Evolutionary conservation across 2,888 invertebrate genomes (phyloP).

Genomic region (Xestia sexstrigata): DNA sequence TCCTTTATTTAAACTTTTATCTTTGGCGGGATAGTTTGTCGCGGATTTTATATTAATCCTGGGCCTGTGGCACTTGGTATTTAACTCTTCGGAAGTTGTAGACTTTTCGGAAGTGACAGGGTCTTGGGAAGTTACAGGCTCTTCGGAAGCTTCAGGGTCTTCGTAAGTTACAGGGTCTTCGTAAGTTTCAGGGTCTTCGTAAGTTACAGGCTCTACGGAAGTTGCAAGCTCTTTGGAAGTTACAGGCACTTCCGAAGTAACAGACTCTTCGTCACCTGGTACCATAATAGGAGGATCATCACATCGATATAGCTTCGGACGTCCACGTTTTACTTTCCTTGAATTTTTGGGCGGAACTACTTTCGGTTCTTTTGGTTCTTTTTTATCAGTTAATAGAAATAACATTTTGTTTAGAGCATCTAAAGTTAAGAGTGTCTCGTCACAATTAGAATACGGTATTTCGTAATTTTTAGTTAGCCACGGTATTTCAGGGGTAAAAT

Average conservation of each 20-base stretch:
- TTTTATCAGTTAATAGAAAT: slow-evolving; percentile 62
- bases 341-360: slow-evolving; percentile 15
- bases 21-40: slow-evolving; percentile 20
- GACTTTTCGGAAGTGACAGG: neutral
- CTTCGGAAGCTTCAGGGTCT: neutral
- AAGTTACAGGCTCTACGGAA: neutral
- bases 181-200: neutral
- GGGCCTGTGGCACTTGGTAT: slow-evolving; percentile 23
- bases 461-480: slow-evolving; percentile 45
- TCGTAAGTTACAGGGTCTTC: neutral
- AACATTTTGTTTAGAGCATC: slow-evolving; percentile 85
- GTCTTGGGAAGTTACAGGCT: neutral
- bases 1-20: neutral
- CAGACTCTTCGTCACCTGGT: neutral
- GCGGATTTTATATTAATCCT: slow-evolving; percentile 42
- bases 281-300: neutral
- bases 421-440: slow-evolving; percentile 70
- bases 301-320: neutral
- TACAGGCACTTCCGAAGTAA: neutral
- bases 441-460: neutral
- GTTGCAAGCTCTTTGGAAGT: neutral
- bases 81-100: neutral
- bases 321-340: slow-evolving; percentile 37
- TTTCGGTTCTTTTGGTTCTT: slow-evolving; percentile 38
- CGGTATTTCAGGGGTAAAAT: slow-evolving; percentile 40